Percentiles rank a stretch among this genome's conserved stretches.
Conservation (phyloP, 2,113 vertebrate genomes). For the Crotophaga sulcirostris region DNA sequence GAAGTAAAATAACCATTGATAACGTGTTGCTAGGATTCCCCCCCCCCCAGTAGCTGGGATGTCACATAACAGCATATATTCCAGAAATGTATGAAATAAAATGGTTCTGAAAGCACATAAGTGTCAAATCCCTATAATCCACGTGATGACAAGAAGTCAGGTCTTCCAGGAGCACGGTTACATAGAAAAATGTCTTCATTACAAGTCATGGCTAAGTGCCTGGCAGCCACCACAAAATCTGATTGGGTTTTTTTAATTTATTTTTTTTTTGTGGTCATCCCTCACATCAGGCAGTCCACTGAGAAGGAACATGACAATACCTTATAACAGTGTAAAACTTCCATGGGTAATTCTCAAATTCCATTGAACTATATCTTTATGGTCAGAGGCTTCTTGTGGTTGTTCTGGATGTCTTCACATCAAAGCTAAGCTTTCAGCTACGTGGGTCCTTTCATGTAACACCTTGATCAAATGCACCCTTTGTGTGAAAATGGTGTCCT, state of each 20-base stretch:
- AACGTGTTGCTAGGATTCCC: neutral
- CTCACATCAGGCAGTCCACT: neutral
- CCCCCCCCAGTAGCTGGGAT: neutral
- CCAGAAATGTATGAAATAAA: neutral
- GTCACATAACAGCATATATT: neutral
- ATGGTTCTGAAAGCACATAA: neutral
- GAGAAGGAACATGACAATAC: accelerated
- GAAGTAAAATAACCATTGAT: neutral
- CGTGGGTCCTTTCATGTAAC: neutral
- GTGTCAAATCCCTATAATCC: neutral
- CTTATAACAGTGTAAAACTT: neutral
- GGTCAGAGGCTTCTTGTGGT: neutral
- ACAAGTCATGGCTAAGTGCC: neutral
- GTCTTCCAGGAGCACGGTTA: neutral
- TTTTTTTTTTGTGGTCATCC: neutral
- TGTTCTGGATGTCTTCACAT: neutral
- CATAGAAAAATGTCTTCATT: neutral
- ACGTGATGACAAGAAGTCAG: neutral
- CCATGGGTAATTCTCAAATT: neutral
- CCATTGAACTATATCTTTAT: neutral
- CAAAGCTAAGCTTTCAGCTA: neutral
- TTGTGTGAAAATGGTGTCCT: neutral
- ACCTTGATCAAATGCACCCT: accelerated
- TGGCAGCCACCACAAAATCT: neutral
- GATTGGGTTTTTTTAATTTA: neutral